A percentile compares a stretch with the other conserved stretches of the same genome.
Conservation (phyloP, 2,888 invertebrate species). For the Acleris cristana region DNA sequence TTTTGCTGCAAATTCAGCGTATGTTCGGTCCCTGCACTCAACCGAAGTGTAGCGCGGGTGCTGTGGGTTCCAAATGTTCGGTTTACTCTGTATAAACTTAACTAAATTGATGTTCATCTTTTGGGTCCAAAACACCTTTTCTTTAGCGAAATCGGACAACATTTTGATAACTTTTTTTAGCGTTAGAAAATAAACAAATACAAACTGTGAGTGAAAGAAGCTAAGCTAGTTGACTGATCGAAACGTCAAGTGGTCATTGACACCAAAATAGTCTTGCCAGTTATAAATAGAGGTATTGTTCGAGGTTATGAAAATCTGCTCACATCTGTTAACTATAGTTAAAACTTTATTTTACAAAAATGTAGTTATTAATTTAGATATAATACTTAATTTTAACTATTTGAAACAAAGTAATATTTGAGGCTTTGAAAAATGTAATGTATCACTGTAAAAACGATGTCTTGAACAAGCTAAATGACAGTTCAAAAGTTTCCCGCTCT, state of each 20-base stretch:
- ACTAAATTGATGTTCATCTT: constrained; percentile 76
- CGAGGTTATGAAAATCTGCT: no score
- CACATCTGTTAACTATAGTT: no score
- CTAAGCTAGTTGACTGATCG: no score
- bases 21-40: constrained; percentile 64
- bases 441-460: background rate
- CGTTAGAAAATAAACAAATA: constrained; percentile 17
- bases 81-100: constrained; percentile 67
- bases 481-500: constrained; percentile 19
- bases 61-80: constrained; percentile 75
- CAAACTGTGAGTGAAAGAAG: no score
- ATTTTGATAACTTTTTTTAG: constrained; percentile 43
- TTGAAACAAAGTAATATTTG: background rate
- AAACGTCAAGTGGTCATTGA: no score
- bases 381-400: no score
- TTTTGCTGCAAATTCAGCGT: constrained; percentile 69
- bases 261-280: no score
- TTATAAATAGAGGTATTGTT: no score
- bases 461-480: constrained; percentile 5
- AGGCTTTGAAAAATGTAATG: background rate
- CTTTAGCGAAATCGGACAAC: constrained; percentile 73
- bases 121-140: constrained; percentile 76
- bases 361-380: no score
- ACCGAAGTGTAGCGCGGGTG: constrained; percentile 73
- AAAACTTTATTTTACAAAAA: no score